These are phyloP conservation scores for Cydia fagiglandana DNA, from an alignment of 1,140 invertebrate species.

Conservation along the genomic window DNA sequence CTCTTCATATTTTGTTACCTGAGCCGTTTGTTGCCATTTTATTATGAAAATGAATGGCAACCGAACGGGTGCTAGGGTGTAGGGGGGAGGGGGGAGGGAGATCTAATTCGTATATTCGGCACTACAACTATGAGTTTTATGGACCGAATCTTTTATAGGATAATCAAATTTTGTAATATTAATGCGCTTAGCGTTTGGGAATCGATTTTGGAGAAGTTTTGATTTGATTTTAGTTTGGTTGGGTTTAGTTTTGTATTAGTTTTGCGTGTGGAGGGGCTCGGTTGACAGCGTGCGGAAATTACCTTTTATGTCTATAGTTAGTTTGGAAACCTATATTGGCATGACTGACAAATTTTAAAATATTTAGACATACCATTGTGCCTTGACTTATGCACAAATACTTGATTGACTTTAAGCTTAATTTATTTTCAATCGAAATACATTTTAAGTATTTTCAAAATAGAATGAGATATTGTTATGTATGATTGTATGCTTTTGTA, in stretches of 20 bases:
- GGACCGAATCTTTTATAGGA: conserved; percentile 76
- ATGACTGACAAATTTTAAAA: no score
- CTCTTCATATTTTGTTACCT: conserved; percentile 77
- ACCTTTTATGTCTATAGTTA: conserved; percentile 1
- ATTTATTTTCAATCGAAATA: background rate
- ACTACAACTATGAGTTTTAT: conserved; percentile 76
- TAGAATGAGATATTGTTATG: background rate
- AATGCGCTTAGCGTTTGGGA: conserved; percentile 64
- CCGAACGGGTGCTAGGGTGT: conserved; percentile 39
- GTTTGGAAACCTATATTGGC: background rate
- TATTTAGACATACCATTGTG: background rate
- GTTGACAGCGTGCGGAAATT: conserved; percentile 14
- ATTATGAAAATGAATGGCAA: conserved; percentile 78
- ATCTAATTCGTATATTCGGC: conserved; percentile 75
- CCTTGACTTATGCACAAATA: background rate
- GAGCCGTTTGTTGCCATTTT: conserved; percentile 76
- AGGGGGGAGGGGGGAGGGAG: conserved; percentile 63
- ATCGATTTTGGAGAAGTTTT: conserved; percentile 54
- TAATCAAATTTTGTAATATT: conserved; percentile 79
- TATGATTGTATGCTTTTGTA: background rate
- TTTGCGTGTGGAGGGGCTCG: conserved; percentile 37
- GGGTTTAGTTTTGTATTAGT: conserved; percentile 41
- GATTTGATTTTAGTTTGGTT: conserved; percentile 29
- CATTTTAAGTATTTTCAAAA: background rate
- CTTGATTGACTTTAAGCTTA: background rate